Evolutionary conservation across 2,113 vertebrate species (phyloP).

Genomic region (Scortum barcoo): DNA sequence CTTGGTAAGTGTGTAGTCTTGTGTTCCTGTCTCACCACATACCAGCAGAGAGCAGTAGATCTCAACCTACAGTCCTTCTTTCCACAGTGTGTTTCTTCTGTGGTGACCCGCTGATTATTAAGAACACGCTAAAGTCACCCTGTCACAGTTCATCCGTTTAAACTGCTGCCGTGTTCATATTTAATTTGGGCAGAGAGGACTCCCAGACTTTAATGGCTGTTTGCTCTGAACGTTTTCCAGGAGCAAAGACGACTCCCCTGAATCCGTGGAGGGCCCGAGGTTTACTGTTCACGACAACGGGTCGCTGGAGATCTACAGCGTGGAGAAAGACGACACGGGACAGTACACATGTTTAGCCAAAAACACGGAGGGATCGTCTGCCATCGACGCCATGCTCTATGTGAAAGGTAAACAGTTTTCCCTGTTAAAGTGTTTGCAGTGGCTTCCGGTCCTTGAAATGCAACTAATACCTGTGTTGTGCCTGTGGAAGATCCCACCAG

Average conservation of each 20-base stretch:
- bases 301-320: slow-evolving; percentile 87
- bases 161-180: background rate
- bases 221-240: slow-evolving; percentile 75
- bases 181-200: background rate
- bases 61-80: slow-evolving; percentile 18
- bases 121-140: background rate
- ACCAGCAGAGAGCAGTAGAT: slow-evolving; percentile 81
- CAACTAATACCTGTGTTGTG: slow-evolving; percentile 51
- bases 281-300: slow-evolving; percentile 86
- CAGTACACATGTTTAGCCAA: slow-evolving; percentile 90
- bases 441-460: slow-evolving; percentile 27
- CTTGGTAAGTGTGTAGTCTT: slow-evolving; percentile 84
- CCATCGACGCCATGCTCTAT: slow-evolving; percentile 87
- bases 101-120: background rate
- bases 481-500: slow-evolving; percentile 90
- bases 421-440: slow-evolving; percentile 15
- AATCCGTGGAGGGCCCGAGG: slow-evolving; percentile 78
- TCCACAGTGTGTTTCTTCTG: background rate
- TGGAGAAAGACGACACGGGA: slow-evolving; percentile 86
- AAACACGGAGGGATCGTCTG: slow-evolving; percentile 89
- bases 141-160: background rate
- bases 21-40: background rate
- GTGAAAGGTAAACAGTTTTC: slow-evolving; percentile 88
- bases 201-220: background rate
- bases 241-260: slow-evolving; percentile 87